Conservation (phyloP, 2,888 invertebrate species). For the Tachystola acroxantha region DNA sequence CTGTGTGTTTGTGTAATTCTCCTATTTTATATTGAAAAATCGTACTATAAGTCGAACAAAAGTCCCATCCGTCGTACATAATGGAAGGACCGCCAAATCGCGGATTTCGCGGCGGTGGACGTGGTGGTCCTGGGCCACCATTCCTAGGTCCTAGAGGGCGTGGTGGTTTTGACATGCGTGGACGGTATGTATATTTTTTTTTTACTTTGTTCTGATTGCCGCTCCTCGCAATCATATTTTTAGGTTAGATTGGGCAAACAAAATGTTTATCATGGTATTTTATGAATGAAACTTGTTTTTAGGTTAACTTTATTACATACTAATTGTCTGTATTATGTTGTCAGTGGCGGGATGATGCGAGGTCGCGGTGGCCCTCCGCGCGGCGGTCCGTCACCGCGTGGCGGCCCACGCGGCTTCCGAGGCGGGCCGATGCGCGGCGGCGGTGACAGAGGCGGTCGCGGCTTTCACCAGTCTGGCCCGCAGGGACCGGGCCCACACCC, state of each 20-base stretch:
- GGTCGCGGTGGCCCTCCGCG: slow-evolving; percentile 58
- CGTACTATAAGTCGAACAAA: too few relatives aligned
- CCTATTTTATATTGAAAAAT: too few relatives aligned
- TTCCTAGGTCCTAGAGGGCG: slow-evolving; percentile 51
- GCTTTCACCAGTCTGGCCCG: slow-evolving; percentile 58
- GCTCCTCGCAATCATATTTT: too few relatives aligned
- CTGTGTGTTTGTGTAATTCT: too few relatives aligned
- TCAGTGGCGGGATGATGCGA: slow-evolving; percentile 61
- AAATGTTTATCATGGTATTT: too few relatives aligned
- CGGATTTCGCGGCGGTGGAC: slow-evolving; percentile 65
- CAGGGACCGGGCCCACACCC: slow-evolving; percentile 72
- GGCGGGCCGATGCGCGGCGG: slow-evolving; percentile 66
- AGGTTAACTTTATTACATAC: too few relatives aligned
- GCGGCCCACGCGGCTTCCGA: slow-evolving; percentile 62
- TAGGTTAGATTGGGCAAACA: too few relatives aligned
- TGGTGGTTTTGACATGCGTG: slow-evolving; percentile 69
- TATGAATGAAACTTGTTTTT: too few relatives aligned
- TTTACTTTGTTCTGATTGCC: too few relatives aligned
- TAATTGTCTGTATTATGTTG: too few relatives aligned
- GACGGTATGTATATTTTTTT: slow-evolving; percentile 43
- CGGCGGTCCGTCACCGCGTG: slow-evolving; percentile 41
- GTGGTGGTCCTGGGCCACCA: slow-evolving; percentile 64
- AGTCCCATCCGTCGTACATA: too few relatives aligned
- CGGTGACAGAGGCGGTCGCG: slow-evolving; percentile 62
- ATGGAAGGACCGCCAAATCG: slow-evolving; percentile 55